Evolutionary conservation across 2,888 invertebrate genomes (phyloP).

Genomic region (Chrysolina oricalcia): DNA sequence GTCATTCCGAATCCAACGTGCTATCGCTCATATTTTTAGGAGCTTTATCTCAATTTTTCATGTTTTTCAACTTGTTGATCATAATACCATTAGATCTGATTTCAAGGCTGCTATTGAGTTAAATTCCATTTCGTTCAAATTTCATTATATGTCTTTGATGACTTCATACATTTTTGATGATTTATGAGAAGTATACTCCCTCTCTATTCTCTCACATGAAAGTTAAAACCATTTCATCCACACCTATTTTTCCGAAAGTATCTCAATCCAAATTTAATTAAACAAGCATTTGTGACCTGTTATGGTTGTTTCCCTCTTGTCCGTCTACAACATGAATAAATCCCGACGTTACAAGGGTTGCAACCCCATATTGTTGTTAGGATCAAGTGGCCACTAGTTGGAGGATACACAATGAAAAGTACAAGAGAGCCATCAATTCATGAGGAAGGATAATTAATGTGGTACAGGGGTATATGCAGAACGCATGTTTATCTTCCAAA

Average conservation of each 20-base stretch:
- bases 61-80: too few relatives aligned
- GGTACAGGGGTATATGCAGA: neutral
- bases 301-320: neutral
- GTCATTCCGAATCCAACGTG: too few relatives aligned
- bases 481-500: neutral
- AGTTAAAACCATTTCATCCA: neutral
- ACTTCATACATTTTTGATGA: neutral
- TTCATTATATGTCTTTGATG: too few relatives aligned
- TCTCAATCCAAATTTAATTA: neutral
- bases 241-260: neutral
- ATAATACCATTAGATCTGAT: too few relatives aligned
- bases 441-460: conserved; percentile 47
- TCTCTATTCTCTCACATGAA: too few relatives aligned
- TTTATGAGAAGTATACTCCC: too few relatives aligned
- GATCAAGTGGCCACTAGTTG: conserved; percentile 52
- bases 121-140: too few relatives aligned
- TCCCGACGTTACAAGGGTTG: conserved; percentile 35
- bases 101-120: too few relatives aligned
- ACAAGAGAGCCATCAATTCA: conserved; percentile 49
- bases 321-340: conserved; percentile 32
- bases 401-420: conserved; percentile 39
- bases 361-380: conserved; percentile 45
- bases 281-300: neutral
- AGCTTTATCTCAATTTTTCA: too few relatives aligned
- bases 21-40: too few relatives aligned